Base-by-base conservation (phyloP, 2,113 vertebrate species). In the Egretta garzetta region DNA sequence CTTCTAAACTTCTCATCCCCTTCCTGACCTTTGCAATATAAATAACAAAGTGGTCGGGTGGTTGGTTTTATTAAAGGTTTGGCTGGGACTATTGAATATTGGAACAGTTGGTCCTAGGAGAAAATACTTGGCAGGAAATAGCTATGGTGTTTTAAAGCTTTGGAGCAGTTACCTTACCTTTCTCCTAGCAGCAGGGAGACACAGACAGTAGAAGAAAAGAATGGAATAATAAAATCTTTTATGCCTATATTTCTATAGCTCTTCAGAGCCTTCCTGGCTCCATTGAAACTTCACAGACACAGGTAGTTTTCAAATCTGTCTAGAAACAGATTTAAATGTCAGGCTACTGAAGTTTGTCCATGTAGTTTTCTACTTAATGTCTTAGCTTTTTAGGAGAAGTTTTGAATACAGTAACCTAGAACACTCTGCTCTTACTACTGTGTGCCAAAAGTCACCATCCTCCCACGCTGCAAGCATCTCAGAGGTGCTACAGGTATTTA, bases 151-250 rank as follows among this genome's bases (percentile, higher is more conserved):
- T 88, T 84, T 60, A 82, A 90, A 93, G 93, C 22, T 62, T 76
- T 86, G 76, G 63, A 90, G 80, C 26, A 6, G 72, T 47, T 91
- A 66, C 84, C 13, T 74, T 56, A 74, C 53, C 32, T 80, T 94
- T 90, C 37, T 72, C 58, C 71, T 66, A 76, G 49, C 62, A 90
- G 71, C 6, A 0, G 30, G 33, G 67, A 95, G 63, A 93, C 3
- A 3, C 14, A 87, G 70, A 26, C 24, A 72, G 66, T 20, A 80
- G 35, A 14, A 93, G 49, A 89, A 93, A 93, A 94, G 59, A 94
- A 92, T 24, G 17, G 81, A 94, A 90, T 52, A 90, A 96, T 86
- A 90, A 88, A 47, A 41, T 64, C n/a, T 80, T 93, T 91, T 81
- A 90, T 80, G 59, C 8, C 55, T 75, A 11, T 64, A 72, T 50